Conservation (phyloP, 2,113 vertebrate species). For the Sialia sialis region DNA sequence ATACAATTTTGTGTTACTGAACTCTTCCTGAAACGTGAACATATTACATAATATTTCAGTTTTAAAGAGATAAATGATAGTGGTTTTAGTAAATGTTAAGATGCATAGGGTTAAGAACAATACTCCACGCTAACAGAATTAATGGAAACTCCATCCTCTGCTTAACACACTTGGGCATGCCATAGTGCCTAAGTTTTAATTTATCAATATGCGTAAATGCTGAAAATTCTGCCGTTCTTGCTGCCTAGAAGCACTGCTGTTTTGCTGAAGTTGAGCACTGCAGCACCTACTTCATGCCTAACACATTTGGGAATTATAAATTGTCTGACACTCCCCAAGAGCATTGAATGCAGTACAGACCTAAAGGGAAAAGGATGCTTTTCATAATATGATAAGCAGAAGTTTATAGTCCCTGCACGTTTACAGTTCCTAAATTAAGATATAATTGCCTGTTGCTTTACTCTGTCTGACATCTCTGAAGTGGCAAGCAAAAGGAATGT, state of each 20-base stretch:
- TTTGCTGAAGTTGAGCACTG: background rate
- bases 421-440: background rate
- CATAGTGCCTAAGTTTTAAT: background rate
- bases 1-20: background rate
- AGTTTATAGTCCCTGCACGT: background rate
- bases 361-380: background rate
- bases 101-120: background rate
- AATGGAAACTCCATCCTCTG: background rate
- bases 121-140: background rate
- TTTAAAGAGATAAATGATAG: background rate
- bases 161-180: background rate
- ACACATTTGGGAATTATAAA: slow-evolving; percentile 16
- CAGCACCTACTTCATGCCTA: background rate
- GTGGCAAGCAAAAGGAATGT: background rate
- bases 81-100: background rate
- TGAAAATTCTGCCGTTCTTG: background rate
- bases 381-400: background rate
- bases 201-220: background rate
- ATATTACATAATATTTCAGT: background rate
- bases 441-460: background rate
- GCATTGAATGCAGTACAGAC: background rate
- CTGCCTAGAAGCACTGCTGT: background rate
- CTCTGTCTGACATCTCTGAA: background rate
- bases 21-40: background rate
- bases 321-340: background rate